Evolutionary conservation across 2,113 vertebrate genomes (phyloP), one percentile per base, ranked within the genome.

Genomic region (Climacteris rufus): DNA sequence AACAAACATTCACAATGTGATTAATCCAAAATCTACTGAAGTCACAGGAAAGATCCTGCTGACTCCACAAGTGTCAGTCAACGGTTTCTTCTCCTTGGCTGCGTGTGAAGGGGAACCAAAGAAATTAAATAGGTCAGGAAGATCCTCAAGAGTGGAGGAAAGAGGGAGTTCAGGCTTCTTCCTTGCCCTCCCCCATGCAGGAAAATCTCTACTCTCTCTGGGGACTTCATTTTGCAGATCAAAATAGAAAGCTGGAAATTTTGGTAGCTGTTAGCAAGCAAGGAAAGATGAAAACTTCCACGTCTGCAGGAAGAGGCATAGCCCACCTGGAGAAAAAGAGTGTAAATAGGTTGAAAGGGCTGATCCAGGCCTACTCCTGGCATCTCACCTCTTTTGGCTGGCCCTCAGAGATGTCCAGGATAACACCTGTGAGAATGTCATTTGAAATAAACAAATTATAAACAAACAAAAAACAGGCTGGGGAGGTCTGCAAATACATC

Each of bases 1-100:
- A 89, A 79, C 68, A 90, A 95, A 97, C 80, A 74, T 87, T 78
- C 8, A 0, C 50, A 59, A 54, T 45, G 61, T 83, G 78, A 91
- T 91, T 89, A 87, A 93, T 85, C 50, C 50, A 74, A 96, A 96
- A 33, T 52, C 30, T 42, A 57, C 40, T 77, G 70, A 83, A 96
- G 45, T 94, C 52, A 52, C 75, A 83, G 84, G 68, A 78, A 96
- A 91, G 63, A 69, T 71, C 54, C 42, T 5, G 11, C 71, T 80
- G 80, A 90, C n/a, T 94, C 65, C 56, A 94, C 72, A 74, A 84
- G 45, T 53, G 77, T 77, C 81, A 78, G 31, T 61, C 63, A 59
- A 24, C 52, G 70, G 47, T 45, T 93, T 80, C 35, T 93, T 90
- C 53, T 87, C 44, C 52, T 60, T 53, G 40, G 23, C 35, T 2